These are phyloP conservation scores for Spialia ferax DNA, from an alignment of 2,888 invertebrate genomes.

Conservation along the genomic window DNA sequence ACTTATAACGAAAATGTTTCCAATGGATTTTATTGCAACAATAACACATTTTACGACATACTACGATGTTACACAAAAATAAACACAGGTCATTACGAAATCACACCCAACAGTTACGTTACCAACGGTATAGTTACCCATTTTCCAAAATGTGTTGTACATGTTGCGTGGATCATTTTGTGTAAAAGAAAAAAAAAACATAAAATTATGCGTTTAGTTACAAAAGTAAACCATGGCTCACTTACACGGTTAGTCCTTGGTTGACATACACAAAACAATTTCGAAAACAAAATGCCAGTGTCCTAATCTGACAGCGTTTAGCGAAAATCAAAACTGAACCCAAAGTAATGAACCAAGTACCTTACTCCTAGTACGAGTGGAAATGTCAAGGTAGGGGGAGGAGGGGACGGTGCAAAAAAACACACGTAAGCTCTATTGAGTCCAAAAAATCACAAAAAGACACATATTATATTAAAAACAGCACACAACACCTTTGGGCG, in stretches of 20 bases:
- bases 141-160: constrained; percentile 64
- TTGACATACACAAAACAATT: constrained; percentile 49
- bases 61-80: constrained; percentile 78
- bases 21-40: constrained; percentile 98
- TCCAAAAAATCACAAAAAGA: constrained; percentile 76
- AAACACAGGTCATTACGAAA: constrained; percentile 41
- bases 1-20: constrained; percentile 99
- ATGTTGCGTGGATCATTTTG: constrained; percentile 62
- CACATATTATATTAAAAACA: constrained; percentile 46
- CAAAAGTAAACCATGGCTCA: constrained; percentile 54
- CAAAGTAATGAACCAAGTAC: constrained; percentile 68
- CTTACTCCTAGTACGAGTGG: constrained; percentile 75
- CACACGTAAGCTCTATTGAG: constrained; percentile 77
- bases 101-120: constrained; percentile 61
- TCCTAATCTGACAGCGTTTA: constrained; percentile 69
- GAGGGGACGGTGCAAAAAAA: constrained; percentile 78
- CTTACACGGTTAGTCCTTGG: constrained; percentile 74
- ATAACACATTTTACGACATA: constrained; percentile 99
- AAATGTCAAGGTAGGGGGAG: constrained; percentile 84
- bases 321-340: constrained; percentile 58
- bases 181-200: constrained; percentile 57
- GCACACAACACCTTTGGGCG: constrained; percentile 84
- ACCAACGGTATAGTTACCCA: constrained; percentile 66
- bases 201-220: constrained; percentile 52
- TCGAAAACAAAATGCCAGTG: constrained; percentile 65